Percentiles rank a stretch among this genome's conserved stretches.
These are phyloP conservation scores for Dysmachus trigonus DNA, from an alignment of 2,888 invertebrate species.

Conservation along the genomic window DNA sequence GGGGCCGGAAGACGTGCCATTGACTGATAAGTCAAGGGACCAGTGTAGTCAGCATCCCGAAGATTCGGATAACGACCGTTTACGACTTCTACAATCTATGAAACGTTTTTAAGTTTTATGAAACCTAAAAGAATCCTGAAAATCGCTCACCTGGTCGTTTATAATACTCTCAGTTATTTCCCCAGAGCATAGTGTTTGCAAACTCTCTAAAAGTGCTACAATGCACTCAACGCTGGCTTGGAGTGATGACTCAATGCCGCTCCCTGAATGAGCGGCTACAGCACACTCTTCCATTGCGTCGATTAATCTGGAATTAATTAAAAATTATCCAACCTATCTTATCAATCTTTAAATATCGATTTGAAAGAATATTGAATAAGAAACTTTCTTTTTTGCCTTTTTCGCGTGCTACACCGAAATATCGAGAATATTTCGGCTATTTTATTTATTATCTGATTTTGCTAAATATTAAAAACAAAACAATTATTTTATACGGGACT, in stretches of 20 bases:
- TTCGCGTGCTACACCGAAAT: too few species aligned
- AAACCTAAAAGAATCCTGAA: neutral
- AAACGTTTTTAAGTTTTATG: constrained; percentile 6
- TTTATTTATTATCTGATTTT: too few species aligned
- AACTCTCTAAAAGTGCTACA: constrained; percentile 81
- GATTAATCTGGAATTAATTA: constrained; percentile 73
- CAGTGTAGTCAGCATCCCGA: constrained; percentile 82
- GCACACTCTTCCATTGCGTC: constrained; percentile 94
- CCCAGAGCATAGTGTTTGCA: constrained; percentile 84
- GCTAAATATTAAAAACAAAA: too few species aligned
- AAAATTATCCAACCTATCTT: neutral
- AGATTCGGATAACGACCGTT: constrained; percentile 73
- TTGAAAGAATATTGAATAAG: too few species aligned
- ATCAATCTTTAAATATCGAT: too few species aligned
- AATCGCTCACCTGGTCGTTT: constrained; percentile 57
- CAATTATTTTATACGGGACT: too few species aligned
- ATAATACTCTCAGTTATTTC: constrained; percentile 71
- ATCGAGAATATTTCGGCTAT: too few species aligned
- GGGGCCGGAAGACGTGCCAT: constrained; percentile 84
- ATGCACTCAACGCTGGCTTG: constrained; percentile 84
- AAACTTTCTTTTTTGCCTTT: too few species aligned
- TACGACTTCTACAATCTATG: constrained; percentile 68
- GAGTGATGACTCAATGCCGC: constrained; percentile 78
- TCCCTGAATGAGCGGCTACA: constrained; percentile 71
- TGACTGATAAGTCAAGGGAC: constrained; percentile 86